Percentiles rank a stretch among this genome's conserved stretches.
These are phyloP conservation scores for Drosophila nigromelanica DNA, from an alignment of 1,140 invertebrate genomes.

Conservation along the genomic window DNA sequence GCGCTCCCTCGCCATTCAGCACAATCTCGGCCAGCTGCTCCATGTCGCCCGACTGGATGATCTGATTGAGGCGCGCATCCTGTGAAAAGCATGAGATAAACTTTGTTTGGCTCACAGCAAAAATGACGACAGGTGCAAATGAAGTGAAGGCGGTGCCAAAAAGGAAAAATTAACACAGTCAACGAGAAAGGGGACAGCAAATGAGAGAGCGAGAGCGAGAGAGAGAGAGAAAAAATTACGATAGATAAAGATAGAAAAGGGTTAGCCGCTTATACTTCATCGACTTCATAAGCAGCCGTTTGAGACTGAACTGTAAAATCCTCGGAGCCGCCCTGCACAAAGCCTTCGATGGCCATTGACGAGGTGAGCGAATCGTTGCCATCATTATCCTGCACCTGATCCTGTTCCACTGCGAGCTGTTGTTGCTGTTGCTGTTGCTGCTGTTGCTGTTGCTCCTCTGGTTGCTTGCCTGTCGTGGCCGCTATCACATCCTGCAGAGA, in stretches of 20 bases:
- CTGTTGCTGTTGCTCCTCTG: conserved; percentile 11
- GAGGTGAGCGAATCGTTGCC: conserved; percentile 76
- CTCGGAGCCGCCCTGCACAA: conserved; percentile 87
- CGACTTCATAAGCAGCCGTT: conserved; percentile 82
- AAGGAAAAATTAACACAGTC: background rate
- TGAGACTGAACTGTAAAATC: conserved; percentile 84
- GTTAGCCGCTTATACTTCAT: conserved; percentile 80
- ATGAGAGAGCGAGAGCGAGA: background rate
- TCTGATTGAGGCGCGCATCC: conserved; percentile 86
- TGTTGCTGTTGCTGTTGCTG: background rate
- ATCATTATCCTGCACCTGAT: conserved; percentile 64
- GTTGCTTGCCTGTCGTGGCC: conserved; percentile 19
- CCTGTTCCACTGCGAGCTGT: conserved; percentile 37
- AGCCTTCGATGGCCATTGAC: conserved; percentile 86
- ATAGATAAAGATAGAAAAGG: conserved; percentile 28
- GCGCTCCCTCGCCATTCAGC: conserved; percentile 92
- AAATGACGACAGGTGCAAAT: conserved; percentile 11
- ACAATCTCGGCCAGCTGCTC: conserved; percentile 95
- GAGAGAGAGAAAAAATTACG: background rate
- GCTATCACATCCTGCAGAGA: conserved; percentile 69
- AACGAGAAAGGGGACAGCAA: background rate
- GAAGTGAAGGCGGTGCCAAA: conserved; percentile 22
- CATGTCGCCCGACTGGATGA: conserved; percentile 92
- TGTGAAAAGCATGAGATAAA: conserved; percentile 42
- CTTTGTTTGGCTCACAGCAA: conserved; percentile 3